phyloP scores from a whole-genome alignment of 2,888 invertebrate genomes.

The Empis stercorea region DNA sequence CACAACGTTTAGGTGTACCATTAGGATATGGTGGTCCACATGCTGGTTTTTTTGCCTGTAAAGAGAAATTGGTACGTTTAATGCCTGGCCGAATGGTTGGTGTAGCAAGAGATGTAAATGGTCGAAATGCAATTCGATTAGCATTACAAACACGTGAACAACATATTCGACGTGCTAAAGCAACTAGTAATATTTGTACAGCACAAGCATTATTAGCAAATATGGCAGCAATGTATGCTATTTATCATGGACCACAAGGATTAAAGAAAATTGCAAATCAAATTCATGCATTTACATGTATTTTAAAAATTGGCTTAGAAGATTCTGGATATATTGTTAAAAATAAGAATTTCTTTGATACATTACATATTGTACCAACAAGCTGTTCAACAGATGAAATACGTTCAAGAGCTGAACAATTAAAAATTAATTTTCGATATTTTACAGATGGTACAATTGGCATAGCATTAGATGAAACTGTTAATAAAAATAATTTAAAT shows the following conservation, averaged over 20 bases:
- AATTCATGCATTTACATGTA: slow-evolving; percentile 74
- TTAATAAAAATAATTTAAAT: slow-evolving; percentile 69
- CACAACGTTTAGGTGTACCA: slow-evolving; percentile 90
- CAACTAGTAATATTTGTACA: slow-evolving; percentile 98
- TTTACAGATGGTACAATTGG: slow-evolving; percentile 72
- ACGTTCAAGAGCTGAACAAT: slow-evolving; percentile 52
- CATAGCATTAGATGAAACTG: slow-evolving; percentile 89
- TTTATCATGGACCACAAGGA: slow-evolving; percentile 94
- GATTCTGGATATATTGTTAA: slow-evolving; percentile 50
- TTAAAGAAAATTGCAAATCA: slow-evolving; percentile 78
- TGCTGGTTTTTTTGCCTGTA: slow-evolving; percentile 94
- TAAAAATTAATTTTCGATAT: slow-evolving; percentile 73
- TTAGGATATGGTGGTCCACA: slow-evolving; percentile 96
- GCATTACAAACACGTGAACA: slow-evolving; percentile 97
- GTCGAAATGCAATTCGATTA: slow-evolving; percentile 74
- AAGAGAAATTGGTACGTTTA: slow-evolving; percentile 71
- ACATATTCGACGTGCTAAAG: slow-evolving; percentile 94
- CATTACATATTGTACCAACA: slow-evolving; percentile 56
- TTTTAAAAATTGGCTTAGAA: slow-evolving; percentile 50
- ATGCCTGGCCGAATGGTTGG: slow-evolving; percentile 99
- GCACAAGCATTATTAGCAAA: slow-evolving; percentile 95
- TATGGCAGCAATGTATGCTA: slow-evolving; percentile 98
- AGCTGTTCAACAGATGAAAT: slow-evolving; percentile 46
- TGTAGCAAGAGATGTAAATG: slow-evolving; percentile 79
- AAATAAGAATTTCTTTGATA: slow-evolving; percentile 77